Conservation (phyloP, 2,113 vertebrate species). For the Elephas maximus region DNA sequence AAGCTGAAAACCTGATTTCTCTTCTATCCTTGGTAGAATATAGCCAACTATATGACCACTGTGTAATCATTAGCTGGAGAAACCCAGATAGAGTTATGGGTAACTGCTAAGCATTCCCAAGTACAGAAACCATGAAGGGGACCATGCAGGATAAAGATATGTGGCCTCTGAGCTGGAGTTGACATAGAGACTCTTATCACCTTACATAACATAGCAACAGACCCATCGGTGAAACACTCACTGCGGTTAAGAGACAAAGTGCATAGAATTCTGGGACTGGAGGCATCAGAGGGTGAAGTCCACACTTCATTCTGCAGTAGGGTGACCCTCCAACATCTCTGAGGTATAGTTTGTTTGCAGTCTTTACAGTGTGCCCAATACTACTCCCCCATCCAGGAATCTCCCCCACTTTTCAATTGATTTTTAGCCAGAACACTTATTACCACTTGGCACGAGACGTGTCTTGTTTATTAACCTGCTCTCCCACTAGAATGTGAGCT, state of each 20-base stretch:
- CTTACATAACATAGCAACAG: not conserved
- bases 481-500: not conserved
- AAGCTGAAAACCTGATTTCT: conserved; percentile 20
- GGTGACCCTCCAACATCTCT: not conserved
- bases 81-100: not conserved
- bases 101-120: not conserved
- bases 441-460: not conserved
- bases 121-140: not conserved
- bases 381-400: not conserved
- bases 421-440: not conserved
- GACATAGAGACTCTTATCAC: not conserved
- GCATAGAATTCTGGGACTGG: not conserved
- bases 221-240: not conserved
- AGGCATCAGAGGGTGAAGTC: not conserved
- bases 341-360: not conserved
- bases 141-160: not conserved
- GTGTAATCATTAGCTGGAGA: not conserved
- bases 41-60: not conserved
- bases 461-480: not conserved
- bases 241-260: not conserved
- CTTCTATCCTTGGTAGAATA: not conserved
- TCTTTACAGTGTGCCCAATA: not conserved
- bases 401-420: not conserved
- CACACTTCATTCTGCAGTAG: not conserved
- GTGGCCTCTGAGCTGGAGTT: not conserved